Evolutionary conservation across 2,888 invertebrate species (phyloP).

Genomic region (Catocala sponsa): DNA sequence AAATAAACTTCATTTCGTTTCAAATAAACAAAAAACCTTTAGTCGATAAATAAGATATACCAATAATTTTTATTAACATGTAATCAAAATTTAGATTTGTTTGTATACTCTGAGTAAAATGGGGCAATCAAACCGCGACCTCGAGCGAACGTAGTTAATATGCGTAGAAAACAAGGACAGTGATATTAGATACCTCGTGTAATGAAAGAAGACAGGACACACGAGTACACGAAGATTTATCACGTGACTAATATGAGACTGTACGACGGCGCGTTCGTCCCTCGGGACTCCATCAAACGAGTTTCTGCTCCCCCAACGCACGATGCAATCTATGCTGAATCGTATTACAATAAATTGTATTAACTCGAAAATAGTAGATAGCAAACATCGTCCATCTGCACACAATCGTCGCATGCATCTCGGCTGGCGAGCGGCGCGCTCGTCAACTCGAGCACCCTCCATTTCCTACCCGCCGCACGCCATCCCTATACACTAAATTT

Average conservation of each 20-base stretch:
- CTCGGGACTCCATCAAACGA: slow-evolving; percentile 86
- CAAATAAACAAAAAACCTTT: slow-evolving; percentile 5
- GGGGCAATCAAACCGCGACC: slow-evolving; percentile 71
- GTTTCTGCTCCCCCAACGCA: slow-evolving; percentile 83
- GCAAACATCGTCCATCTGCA: slow-evolving; percentile 88
- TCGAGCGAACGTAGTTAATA: slow-evolving; percentile 74
- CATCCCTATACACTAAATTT: slow-evolving; percentile 75
- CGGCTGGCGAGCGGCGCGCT: slow-evolving; percentile 59
- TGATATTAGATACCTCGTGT: slow-evolving; percentile 65
- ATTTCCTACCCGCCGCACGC: slow-evolving; percentile 70
- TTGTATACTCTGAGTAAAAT: slow-evolving; percentile 58
- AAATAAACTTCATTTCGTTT: neutral
- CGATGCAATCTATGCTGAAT: slow-evolving; percentile 88
- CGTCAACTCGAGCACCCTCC: slow-evolving; percentile 69
- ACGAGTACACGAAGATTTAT: slow-evolving; percentile 82
- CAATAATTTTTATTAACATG: slow-evolving; percentile 42
- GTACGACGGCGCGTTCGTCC: slow-evolving; percentile 81
- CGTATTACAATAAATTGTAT: slow-evolving; percentile 88
- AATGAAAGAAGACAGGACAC: slow-evolving; percentile 75
- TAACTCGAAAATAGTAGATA: slow-evolving; percentile 88
- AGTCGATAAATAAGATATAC: slow-evolving; percentile 14
- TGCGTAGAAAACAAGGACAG: slow-evolving; percentile 71
- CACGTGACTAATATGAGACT: slow-evolving; percentile 86
- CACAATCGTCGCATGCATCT: slow-evolving; percentile 77
- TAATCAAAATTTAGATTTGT: slow-evolving; percentile 49